Conservation (phyloP, 2,797 vertebrate genomes). For the Aplochiton taeniatus region DNA sequence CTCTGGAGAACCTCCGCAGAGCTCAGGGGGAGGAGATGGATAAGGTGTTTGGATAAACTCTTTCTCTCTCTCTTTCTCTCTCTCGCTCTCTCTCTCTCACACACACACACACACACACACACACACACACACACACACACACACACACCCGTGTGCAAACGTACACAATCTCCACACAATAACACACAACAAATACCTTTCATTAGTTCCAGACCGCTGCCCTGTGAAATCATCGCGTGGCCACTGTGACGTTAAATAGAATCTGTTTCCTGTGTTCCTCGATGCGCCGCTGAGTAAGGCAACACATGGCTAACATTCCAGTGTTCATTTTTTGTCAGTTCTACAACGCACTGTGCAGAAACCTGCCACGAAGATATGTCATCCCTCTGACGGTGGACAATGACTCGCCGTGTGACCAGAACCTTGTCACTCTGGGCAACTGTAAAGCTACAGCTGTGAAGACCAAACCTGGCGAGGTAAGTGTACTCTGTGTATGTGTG, state of each 20-base stretch:
- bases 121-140: background rate
- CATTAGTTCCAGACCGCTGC: background rate
- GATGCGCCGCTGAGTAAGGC: background rate
- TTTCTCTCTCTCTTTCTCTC: background rate
- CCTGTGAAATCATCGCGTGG: background rate
- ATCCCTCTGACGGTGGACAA: slow-evolving; percentile 80
- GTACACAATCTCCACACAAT: background rate
- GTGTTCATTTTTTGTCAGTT: slow-evolving; percentile 66
- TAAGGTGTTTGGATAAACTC: slow-evolving; percentile 51
- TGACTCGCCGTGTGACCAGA: slow-evolving; percentile 70
- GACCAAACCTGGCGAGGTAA: slow-evolving; percentile 78
- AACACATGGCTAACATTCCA: slow-evolving; percentile 16
- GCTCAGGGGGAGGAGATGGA: slow-evolving; percentile 73
- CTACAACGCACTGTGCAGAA: slow-evolving; percentile 74
- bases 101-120: background rate
- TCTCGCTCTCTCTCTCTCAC: no score
- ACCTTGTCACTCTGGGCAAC: slow-evolving; percentile 78
- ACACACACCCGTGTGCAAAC: background rate
- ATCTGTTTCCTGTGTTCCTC: slow-evolving; percentile 11
- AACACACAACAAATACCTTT: background rate
- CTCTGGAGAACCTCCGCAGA: slow-evolving; percentile 83
- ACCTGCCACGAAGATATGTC: slow-evolving; percentile 87
- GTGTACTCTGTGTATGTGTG: background rate
- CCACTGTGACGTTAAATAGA: no score
- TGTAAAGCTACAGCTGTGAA: slow-evolving; percentile 80